Conservation (phyloP, 2,797 vertebrate species). For the Eulemur rubriventer region DNA sequence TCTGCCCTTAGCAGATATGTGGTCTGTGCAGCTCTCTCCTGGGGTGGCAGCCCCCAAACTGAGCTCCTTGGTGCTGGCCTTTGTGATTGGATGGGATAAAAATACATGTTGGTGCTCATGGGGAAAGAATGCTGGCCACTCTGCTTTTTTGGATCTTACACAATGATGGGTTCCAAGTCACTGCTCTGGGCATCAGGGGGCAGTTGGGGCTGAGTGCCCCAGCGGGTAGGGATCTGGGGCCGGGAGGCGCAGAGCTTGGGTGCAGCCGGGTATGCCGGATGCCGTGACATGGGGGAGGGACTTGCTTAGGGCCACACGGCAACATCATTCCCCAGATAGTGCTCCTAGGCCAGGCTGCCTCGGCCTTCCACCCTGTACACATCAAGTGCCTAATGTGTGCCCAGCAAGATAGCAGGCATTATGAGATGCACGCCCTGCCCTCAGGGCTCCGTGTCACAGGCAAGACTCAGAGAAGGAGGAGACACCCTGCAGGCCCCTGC, state of each 20-base stretch:
- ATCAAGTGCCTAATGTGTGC: background rate
- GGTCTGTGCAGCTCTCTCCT: background rate
- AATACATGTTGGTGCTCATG: slow-evolving; percentile 66
- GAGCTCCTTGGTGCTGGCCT: background rate
- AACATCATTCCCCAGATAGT: too few species aligned
- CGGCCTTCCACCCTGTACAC: accelerated
- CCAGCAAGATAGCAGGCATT: background rate
- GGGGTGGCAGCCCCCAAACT: background rate
- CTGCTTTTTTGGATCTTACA: slow-evolving; percentile 47
- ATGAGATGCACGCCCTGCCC: background rate
- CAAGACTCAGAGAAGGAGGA: too few species aligned
- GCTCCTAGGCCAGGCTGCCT: background rate
- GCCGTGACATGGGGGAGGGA: background rate
- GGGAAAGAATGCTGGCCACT: slow-evolving; percentile 79
- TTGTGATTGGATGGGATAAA: slow-evolving; percentile 76
- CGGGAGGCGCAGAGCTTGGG: background rate
- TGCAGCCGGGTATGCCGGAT: background rate
- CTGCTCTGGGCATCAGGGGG: accelerated
- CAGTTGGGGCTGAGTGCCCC: background rate
- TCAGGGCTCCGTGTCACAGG: accelerated
- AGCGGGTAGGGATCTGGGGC: background rate
- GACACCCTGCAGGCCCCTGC: background rate
- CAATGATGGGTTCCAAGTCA: background rate
- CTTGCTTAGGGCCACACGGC: background rate
- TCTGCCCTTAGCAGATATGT: accelerated